These are phyloP conservation scores for Phasianus colchicus DNA, from an alignment of 2,113 vertebrate genomes.

Conservation along the genomic window DNA sequence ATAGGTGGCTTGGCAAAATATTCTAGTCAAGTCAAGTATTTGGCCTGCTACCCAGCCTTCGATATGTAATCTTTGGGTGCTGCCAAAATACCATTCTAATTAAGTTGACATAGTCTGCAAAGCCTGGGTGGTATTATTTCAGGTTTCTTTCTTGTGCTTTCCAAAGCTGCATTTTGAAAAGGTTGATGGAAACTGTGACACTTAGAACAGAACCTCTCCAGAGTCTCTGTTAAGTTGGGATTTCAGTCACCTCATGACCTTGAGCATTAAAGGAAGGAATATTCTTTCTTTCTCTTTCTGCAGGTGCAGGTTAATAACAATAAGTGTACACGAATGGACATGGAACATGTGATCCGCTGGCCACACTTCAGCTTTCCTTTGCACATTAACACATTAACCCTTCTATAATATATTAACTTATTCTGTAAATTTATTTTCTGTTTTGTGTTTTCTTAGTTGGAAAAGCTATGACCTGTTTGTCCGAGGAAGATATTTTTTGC, in stretches of 20 bases:
- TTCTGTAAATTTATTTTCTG: constrained; percentile 33
- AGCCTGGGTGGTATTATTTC: constrained; percentile 63
- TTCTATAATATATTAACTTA: constrained; percentile 52
- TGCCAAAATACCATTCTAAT: constrained; percentile 71
- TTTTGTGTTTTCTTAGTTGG: constrained; percentile 24
- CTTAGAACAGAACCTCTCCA: background rate
- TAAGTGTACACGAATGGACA: background rate
- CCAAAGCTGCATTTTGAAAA: background rate
- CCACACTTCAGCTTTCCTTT: constrained; percentile 23
- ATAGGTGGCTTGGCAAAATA: constrained; percentile 62
- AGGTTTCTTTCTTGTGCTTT: constrained; percentile 16
- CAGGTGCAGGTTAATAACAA: constrained; percentile 52
- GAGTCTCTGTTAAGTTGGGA: constrained; percentile 12
- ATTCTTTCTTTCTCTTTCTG: constrained; percentile 23
- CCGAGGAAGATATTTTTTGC: constrained; percentile 16
- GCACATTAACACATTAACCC: constrained; percentile 49
- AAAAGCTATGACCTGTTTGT: constrained; percentile 40
- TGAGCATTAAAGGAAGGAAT: constrained; percentile 33
- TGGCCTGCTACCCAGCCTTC: constrained; percentile 60
- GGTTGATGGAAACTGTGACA: constrained; percentile 20
- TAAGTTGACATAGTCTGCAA: constrained; percentile 46
- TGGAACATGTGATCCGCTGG: constrained; percentile 34
- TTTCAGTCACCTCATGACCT: constrained; percentile 39
- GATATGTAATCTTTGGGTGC: constrained; percentile 53
- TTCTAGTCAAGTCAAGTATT: constrained; percentile 40